Conservation (phyloP, 2,888 invertebrate species). For the Anthophora plumipes region DNA sequence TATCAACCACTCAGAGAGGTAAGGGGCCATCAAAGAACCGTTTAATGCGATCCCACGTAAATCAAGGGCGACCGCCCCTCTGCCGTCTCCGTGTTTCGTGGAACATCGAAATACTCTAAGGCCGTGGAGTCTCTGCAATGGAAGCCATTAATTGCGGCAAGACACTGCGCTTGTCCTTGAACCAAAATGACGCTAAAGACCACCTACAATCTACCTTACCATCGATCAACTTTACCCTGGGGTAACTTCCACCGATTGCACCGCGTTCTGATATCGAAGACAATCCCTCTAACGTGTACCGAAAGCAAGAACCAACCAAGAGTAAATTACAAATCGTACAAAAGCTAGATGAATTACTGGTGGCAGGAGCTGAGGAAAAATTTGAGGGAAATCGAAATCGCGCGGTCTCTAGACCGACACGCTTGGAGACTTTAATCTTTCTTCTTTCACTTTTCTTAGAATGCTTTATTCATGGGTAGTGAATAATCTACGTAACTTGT, state of each 20-base stretch:
- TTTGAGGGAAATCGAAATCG: background rate
- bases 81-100: slow-evolving; percentile 66
- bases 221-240: slow-evolving; percentile 17
- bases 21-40: slow-evolving; percentile 78
- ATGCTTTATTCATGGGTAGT: too few species aligned
- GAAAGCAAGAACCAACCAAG: background rate
- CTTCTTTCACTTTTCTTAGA: too few species aligned
- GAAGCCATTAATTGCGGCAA: slow-evolving; percentile 68
- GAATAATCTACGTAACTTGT: too few species aligned
- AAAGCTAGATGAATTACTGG: background rate
- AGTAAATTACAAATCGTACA: background rate
- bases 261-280: background rate
- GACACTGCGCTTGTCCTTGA: slow-evolving; percentile 65
- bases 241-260: slow-evolving; percentile 6
- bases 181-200: slow-evolving; percentile 57
- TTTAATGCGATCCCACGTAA: slow-evolving; percentile 76
- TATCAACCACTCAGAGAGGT: slow-evolving; percentile 78
- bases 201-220: slow-evolving; percentile 17
- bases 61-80: slow-evolving; percentile 67
- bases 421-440: too few species aligned
- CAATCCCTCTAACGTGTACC: background rate
- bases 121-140: slow-evolving; percentile 53
- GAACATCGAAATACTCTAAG: slow-evolving; percentile 70
- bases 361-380: background rate
- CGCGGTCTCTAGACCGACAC: too few species aligned